Conservation (phyloP, 2,888 invertebrate genomes). For the Pterostichus niger region DNA sequence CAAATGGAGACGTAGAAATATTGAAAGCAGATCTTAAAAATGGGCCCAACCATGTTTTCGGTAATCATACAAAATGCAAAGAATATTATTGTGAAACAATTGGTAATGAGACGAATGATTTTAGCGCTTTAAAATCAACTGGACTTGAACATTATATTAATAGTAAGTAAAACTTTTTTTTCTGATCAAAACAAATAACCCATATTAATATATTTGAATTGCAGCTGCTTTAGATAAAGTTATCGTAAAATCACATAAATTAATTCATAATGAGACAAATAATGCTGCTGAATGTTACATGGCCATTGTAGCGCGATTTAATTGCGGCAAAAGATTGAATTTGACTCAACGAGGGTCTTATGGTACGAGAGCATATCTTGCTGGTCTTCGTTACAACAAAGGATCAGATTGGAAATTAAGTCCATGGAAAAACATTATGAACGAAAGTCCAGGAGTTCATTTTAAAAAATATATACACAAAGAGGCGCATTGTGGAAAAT, state of each 20-base stretch:
- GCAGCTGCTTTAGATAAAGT: conserved; percentile 22
- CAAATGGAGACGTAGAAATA: not conserved
- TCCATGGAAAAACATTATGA: not conserved
- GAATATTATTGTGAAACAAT: not conserved
- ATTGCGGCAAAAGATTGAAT: too few relatives aligned
- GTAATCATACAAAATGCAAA: conserved; percentile 4
- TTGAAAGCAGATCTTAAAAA: conserved; percentile 20
- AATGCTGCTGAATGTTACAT: conserved; percentile 17
- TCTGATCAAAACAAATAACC: not conserved
- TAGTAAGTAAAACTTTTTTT: not conserved
- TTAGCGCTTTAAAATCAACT: not conserved
- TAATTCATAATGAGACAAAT: conserved; percentile 26
- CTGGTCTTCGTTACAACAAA: not conserved
- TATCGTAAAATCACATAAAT: conserved; percentile 10
- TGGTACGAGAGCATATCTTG: conserved; percentile 7
- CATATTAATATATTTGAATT: not conserved
- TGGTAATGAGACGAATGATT: not conserved
- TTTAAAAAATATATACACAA: conserved; percentile 1
- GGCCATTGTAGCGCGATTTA: not conserved
- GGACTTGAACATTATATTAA: conserved; percentile 25
- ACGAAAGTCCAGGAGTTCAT: not conserved
- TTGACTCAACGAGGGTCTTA: conserved; percentile 35
- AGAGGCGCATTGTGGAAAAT: not conserved
- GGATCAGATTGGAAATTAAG: conserved; percentile 3
- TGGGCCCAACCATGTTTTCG: conserved; percentile 3